These are phyloP conservation scores for Saguinus imperator DNA, from an alignment of 2,113 vertebrate genomes.

Conservation along the genomic window DNA sequence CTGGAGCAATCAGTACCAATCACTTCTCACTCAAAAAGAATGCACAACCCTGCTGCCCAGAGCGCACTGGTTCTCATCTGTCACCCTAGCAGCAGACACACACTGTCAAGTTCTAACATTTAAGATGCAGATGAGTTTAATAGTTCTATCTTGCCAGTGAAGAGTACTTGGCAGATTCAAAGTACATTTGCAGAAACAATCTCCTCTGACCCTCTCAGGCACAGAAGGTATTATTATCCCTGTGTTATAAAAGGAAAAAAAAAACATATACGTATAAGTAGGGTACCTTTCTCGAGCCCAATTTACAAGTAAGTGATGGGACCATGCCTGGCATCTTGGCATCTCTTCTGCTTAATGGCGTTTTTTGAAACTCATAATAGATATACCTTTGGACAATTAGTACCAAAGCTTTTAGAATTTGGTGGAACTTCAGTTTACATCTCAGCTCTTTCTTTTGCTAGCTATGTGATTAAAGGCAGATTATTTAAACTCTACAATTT, in stretches of 20 bases:
- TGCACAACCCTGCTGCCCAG: constrained; percentile 15
- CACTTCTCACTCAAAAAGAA: constrained; percentile 60
- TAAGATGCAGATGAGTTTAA: constrained; percentile 48
- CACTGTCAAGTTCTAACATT: constrained; percentile 54
- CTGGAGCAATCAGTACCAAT: constrained; percentile 75
- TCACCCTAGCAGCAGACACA: constrained; percentile 61
- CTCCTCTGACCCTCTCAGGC: not conserved
- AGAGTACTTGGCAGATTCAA: constrained; percentile 31
- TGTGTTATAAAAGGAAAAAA: not conserved
- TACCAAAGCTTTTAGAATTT: not conserved
- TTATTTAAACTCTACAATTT: not conserved
- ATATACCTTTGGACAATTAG: not conserved
- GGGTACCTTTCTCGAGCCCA: not conserved
- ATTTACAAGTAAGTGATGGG: not conserved
- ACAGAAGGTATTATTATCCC: not conserved
- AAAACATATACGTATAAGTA: not conserved
- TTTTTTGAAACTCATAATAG: not conserved
- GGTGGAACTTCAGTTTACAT: not conserved
- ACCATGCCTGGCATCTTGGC: not conserved
- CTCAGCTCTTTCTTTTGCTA: not conserved
- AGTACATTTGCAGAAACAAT: not conserved
- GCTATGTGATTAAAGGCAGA: not conserved
- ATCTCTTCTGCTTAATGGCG: constrained; percentile 19
- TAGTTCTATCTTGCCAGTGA: not conserved
- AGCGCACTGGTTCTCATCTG: constrained; percentile 27